Percentiles rank a stretch among this genome's conserved stretches.
Evolutionary conservation across 2,113 vertebrate species (phyloP).

Genomic region (Macquaria ambigua): DNA sequence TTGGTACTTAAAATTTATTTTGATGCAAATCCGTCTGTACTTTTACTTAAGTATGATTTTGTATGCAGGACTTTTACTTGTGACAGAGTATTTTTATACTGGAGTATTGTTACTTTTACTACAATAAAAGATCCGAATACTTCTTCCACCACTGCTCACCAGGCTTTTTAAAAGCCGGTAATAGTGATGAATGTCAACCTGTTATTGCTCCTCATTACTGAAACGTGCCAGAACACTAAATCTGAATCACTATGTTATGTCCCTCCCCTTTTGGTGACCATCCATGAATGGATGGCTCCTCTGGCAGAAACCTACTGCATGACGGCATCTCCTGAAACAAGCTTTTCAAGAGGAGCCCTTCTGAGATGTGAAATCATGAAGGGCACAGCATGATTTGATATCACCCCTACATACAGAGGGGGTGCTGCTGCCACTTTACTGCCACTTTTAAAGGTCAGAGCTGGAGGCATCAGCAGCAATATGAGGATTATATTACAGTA

Average conservation of each 20-base stretch:
- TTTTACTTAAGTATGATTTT: not conserved
- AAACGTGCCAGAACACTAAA: slow-evolving; percentile 32
- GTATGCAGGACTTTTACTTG: not conserved
- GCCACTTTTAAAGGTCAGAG: slow-evolving; percentile 62
- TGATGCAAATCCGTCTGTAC: not conserved
- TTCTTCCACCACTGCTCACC: not conserved
- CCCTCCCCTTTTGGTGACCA: slow-evolving; percentile 5
- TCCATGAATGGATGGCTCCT: slow-evolving; percentile 46
- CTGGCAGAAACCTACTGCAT: slow-evolving; percentile 18
- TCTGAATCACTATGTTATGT: slow-evolving; percentile 18
- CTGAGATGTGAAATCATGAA: slow-evolving; percentile 47
- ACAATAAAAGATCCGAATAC: not conserved
- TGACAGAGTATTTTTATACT: not conserved
- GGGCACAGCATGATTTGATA: slow-evolving; percentile 39
- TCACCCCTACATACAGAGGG: slow-evolving; percentile 4
- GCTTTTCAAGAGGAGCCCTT: slow-evolving; percentile 30
- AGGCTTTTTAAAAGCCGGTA: slow-evolving; percentile 24
- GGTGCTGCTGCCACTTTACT: slow-evolving; percentile 34
- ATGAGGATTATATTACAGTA: slow-evolving; percentile 3
- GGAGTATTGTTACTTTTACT: not conserved
- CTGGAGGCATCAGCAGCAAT: slow-evolving; percentile 32
- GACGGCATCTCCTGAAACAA: slow-evolving; percentile 36
- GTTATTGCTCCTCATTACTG: slow-evolving; percentile 32
- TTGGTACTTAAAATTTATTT: not conserved
- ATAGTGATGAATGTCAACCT: slow-evolving; percentile 20